phyloP scores from a whole-genome alignment of 1,140 invertebrate genomes.

The Triops cancriformis region DNA sequence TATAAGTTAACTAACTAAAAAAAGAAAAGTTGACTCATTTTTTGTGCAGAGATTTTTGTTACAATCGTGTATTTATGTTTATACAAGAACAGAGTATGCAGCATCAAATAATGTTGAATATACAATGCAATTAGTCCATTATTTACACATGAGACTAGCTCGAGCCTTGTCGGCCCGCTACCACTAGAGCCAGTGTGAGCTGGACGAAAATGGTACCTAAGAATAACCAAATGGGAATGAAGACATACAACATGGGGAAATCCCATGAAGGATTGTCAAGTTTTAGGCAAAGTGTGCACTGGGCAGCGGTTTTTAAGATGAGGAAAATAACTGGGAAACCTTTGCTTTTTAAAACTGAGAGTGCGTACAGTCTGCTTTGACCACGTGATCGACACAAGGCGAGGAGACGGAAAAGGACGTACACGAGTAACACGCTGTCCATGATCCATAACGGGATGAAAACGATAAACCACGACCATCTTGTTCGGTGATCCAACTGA shows the following conservation, averaged over 20 bases:
- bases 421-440: not conserved
- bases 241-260: not conserved
- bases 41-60: not conserved
- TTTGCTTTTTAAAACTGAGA: not conserved
- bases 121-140: not conserved
- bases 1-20: not conserved
- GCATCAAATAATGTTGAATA: not conserved
- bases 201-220: not conserved
- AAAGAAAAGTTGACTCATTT: not conserved
- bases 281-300: not conserved
- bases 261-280: not conserved
- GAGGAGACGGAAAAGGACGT: not conserved
- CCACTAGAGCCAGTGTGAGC: not conserved
- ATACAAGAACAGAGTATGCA: not conserved
- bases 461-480: not conserved
- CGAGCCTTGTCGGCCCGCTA: not conserved
- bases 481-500: not conserved
- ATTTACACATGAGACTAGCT: not conserved
- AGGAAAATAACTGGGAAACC: not conserved
- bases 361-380: not conserved
- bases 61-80: conserved; percentile 2
- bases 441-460: not conserved
- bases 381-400: not conserved
- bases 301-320: not conserved
- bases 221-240: conserved; percentile 7